These are phyloP conservation scores for Camptogramma bilineatum DNA, from an alignment of 2,888 invertebrate genomes.

Conservation along the genomic window DNA sequence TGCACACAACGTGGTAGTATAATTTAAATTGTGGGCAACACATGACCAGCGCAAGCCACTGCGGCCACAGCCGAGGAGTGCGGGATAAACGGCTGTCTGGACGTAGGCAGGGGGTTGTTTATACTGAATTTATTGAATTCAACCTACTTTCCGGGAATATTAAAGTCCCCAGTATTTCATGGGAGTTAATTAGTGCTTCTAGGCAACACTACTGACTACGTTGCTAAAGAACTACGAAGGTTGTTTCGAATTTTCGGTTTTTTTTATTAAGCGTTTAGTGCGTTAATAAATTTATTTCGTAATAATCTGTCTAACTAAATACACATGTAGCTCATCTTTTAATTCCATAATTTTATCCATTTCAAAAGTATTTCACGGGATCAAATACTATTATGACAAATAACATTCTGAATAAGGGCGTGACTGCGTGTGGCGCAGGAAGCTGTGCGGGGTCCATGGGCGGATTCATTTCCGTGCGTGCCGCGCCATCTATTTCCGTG, in stretches of 20 bases:
- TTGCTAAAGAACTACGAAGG: too few species aligned
- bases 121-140: conserved; percentile 3
- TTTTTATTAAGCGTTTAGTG: too few species aligned
- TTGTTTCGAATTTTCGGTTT: too few species aligned
- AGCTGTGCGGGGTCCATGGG: conserved; percentile 50
- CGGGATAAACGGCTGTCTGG: background rate
- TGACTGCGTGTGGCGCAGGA: conserved; percentile 55
- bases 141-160: background rate
- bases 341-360: background rate
- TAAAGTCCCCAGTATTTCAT: background rate
- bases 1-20: conserved; percentile 11
- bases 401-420: conserved; percentile 19
- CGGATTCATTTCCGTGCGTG: conserved; percentile 71
- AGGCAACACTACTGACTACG: too few species aligned
- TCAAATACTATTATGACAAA: conserved; percentile 3
- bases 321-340: background rate
- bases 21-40: conserved; percentile 17
- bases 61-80: conserved; percentile 17
- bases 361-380: background rate
- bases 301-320: too few species aligned
- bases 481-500: conserved; percentile 62
- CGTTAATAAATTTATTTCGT: too few species aligned
- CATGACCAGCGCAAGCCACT: conserved; percentile 18
- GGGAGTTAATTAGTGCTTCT: too few species aligned
- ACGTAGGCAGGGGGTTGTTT: background rate